Evolutionary conservation across 2,113 vertebrate genomes (phyloP), one percentile per base, ranked within the genome.

Genomic region (Seriola rivoliana): DNA sequence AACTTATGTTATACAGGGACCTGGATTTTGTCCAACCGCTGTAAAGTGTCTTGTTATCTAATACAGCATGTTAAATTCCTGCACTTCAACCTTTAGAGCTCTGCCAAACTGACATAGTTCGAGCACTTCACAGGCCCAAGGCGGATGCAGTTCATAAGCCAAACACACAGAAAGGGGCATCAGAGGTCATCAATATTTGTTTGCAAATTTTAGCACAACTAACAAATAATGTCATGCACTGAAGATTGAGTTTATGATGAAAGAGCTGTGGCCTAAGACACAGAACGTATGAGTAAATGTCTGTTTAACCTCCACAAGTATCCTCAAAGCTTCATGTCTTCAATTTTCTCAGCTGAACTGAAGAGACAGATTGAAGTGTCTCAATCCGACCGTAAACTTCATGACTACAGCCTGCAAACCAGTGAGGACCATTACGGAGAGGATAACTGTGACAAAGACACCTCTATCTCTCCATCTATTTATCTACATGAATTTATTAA

Each of bases 21-120:
- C 38, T 71, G 70, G 44, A 48, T 4, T 64, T 6, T 7, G 58
- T 58, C 58, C 44, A 66, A 34, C 8, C 40, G 70, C 42, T 38
- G 19, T 40, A 40, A 52, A 36, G 40, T 9, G 8, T 29, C 64
- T 50, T 8, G 68, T 55, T 34, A 83, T 75, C 32, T 14, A 82
- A 82, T 59, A 57, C 34, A 5, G 12, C 40, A 23, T 8, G 8
- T 34, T 50, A 52, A 29, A 10, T 50, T 21, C 6, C 8, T 71
- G 64, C 68, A 60, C 63, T 76, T 77, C 52, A 65, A 75, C 78
- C 74, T 84, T 81, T 65, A 71, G 50, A 5, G 40, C 79, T 23
- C 71, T 68, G 57, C 75, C 65, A 75, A 71, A 44, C 69, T 29
- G 54, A 73, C 69, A 78, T 62, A 68, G 32, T n/a, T 50, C 1